phyloP scores from a whole-genome alignment of 1,140 invertebrate genomes.

The Dendroctonus valens region DNA sequence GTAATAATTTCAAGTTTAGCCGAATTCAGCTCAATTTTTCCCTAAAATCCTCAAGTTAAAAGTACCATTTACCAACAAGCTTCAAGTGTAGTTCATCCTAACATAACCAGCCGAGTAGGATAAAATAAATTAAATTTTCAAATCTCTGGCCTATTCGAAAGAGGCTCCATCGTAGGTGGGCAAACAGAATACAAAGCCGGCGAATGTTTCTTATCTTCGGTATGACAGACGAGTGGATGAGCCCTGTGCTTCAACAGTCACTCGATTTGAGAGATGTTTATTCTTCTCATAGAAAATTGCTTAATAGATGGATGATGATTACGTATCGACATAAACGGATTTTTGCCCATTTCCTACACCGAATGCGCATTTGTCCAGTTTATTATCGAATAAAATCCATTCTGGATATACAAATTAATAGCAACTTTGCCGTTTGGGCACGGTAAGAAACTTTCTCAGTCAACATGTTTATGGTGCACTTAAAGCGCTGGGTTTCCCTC shows the following conservation, averaged over 20 bases:
- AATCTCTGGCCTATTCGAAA: neutral
- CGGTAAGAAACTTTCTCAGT: no score
- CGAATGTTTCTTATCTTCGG: conserved; percentile 22
- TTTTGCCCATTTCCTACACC: no score
- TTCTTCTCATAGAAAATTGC: conserved; percentile 23
- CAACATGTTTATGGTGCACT: no score
- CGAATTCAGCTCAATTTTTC: neutral
- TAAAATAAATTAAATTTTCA: neutral
- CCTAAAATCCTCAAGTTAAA: neutral
- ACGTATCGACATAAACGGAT: conserved; percentile 3
- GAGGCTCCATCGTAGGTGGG: neutral
- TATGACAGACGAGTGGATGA: conserved; percentile 21
- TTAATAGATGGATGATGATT: conserved; percentile 21
- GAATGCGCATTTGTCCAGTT: no score
- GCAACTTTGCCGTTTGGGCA: no score
- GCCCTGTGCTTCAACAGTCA: conserved; percentile 9
- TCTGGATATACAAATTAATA: no score
- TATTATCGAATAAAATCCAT: no score
- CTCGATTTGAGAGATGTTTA: conserved; percentile 22
- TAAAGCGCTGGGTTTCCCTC: no score
- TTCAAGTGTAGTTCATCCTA: neutral
- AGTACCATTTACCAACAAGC: neutral
- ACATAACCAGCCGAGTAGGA: neutral
- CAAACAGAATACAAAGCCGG: conserved; percentile 1
- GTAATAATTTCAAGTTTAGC: neutral